Base-by-base conservation (phyloP, 2,888 invertebrate genomes). In the Drosophila borborema region DNA sequence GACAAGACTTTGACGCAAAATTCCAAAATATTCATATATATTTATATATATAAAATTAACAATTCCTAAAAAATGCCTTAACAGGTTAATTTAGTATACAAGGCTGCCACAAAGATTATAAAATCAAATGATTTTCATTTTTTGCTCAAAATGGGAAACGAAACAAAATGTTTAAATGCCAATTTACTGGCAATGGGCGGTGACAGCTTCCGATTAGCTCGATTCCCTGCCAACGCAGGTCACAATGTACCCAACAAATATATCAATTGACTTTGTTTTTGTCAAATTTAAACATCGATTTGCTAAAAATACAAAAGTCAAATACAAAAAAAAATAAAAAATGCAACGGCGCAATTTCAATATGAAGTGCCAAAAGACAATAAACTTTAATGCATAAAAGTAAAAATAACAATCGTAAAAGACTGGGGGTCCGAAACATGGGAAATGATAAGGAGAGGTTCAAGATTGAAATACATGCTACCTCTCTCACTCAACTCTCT, bases 301-400 rank as follows among this genome's bases (percentile, higher is more conserved):
- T 51, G 41, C 69, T 59, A 54, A 74, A 60, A 61, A 46, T 31
- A 70, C n/a, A 36, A 23, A 20, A 1, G 14, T 23, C 1, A 45
- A 54, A 9, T 23, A 46, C 8, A 28, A 12, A 4, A 2, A n/a
- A 8, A 45, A 14, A 14, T 23, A n/a, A 43, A 53, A 80, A 79
- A 66, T 82, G 81, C 82, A 87, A 85, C 70, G 70, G 54, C 84
- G 84, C 87, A 84, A 70, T 85, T 87, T 67, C 28, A 53, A 71
- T 61, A 78, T 74, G 67, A 69, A 76, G 66, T 74, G 72, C 60
- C 86, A 88, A 89, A 82, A 81, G 64, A 63, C 72, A 75, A 74
- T 67, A 62, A 84, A 81, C 63, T 77, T 73, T 72, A 74, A 62
- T 20, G 60, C 80, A 75, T 74, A 74, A 75, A 70, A 75, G 71